These are phyloP conservation scores for Hyphantria cunea DNA, from an alignment of 1,140 invertebrate genomes.

Conservation along the genomic window DNA sequence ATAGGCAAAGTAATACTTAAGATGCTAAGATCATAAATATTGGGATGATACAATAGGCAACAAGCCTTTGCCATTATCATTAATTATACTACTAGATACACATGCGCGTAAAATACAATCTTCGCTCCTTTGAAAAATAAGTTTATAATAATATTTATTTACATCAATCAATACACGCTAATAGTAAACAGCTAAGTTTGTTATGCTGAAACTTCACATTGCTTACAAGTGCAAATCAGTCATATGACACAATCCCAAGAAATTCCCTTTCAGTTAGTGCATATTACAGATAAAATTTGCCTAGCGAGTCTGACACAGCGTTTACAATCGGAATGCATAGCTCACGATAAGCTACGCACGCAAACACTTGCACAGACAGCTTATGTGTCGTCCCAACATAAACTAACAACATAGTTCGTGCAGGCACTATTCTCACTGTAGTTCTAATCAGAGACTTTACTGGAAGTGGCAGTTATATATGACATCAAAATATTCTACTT, in stretches of 20 bases:
- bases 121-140: slow-evolving; percentile 12
- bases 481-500: neutral
- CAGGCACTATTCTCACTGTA: slow-evolving; percentile 48
- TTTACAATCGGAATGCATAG: too few relatives aligned
- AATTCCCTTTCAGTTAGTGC: too few relatives aligned
- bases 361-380: too few relatives aligned
- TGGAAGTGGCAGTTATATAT: slow-evolving; percentile 5
- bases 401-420: slow-evolving; percentile 33
- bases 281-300: too few relatives aligned
- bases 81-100: slow-evolving; percentile 4
- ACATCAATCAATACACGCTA: slow-evolving; percentile 19
- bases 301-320: too few relatives aligned
- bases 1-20: slow-evolving; percentile 24
- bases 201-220: neutral
- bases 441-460: slow-evolving; percentile 24
- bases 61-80: neutral
- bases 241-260: too few relatives aligned
- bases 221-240: too few relatives aligned
- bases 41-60: neutral
- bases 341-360: too few relatives aligned
- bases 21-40: neutral
- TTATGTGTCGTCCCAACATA: neutral
- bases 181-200: slow-evolving; percentile 19
- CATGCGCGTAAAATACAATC: neutral
- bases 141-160: slow-evolving; percentile 13